These are phyloP conservation scores for Pimephales promelas DNA, from an alignment of 2,113 vertebrate species.

Conservation along the genomic window DNA sequence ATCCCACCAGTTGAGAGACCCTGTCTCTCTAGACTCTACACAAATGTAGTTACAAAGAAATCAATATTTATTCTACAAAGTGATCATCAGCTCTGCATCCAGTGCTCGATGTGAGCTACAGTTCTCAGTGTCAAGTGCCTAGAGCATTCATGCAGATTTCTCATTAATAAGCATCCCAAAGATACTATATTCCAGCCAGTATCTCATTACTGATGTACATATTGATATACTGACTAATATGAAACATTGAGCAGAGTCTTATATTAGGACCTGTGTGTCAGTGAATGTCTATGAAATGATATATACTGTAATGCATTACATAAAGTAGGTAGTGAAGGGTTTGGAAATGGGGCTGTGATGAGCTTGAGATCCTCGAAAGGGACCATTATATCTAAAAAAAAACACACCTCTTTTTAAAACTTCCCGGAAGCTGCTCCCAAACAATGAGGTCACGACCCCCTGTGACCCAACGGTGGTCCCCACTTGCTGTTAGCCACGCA, in stretches of 20 bases:
- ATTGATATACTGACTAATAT: constrained; percentile 32
- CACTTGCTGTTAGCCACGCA: constrained; percentile 76
- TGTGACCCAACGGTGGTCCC: constrained; percentile 79
- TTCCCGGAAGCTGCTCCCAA: constrained; percentile 78
- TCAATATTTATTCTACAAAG: constrained; percentile 15
- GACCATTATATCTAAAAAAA: not conserved
- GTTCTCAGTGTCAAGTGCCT: constrained; percentile 29
- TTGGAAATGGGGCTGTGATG: not conserved
- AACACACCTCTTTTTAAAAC: constrained; percentile 72
- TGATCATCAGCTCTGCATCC: not conserved
- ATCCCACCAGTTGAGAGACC: not conserved
- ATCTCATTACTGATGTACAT: constrained; percentile 36
- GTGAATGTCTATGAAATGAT: constrained; percentile 14
- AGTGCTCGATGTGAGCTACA: not conserved
- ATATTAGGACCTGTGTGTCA: constrained; percentile 25
- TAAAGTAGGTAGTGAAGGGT: not conserved
- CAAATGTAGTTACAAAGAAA: constrained; percentile 20
- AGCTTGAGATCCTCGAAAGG: not conserved
- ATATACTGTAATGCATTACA: constrained; percentile 2
- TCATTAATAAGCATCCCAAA: constrained; percentile 30
- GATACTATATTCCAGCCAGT: constrained; percentile 12
- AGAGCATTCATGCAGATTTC: constrained; percentile 20
- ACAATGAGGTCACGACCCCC: constrained; percentile 75
- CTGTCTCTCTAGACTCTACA: not conserved
- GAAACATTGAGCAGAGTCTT: constrained; percentile 15